Evolutionary conservation across 2,113 vertebrate species (phyloP), one percentile per base, ranked within the genome.

Genomic region (Ctenomys sociabilis): DNA sequence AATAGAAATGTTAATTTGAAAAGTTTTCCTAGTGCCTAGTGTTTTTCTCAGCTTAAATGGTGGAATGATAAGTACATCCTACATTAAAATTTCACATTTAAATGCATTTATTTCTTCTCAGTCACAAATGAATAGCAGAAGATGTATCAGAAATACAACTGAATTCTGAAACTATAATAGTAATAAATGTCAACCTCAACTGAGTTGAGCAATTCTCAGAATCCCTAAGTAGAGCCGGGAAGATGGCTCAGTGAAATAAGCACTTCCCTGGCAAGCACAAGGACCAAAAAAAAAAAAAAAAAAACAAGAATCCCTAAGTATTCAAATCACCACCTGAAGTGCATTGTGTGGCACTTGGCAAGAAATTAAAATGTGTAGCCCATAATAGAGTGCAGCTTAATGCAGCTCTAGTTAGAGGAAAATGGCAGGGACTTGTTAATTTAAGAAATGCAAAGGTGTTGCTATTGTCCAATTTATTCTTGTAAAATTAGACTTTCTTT

Each of bases 41-140:
- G 9, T 40, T 68, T 52, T 24, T 54, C 43, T 32, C 3, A 85
- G 17, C 2, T 88, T 40, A 87, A 88, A 78, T 61, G 84, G 78
- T 83, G 24, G 92, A 89, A 97, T 85, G 45, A 72, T 85, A 91
- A 81, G 40, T 5, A 89, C 11, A 64, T 72, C 26, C 96, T 92
- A 82, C 35, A 63, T 83, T 52, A 90, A 89, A 37, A 84, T 0
- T 11, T 66, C 78, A n/a, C 12, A 45, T 37, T 91, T 90, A 89
- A 82, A 95, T 84, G 52, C 26, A 91, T 16, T 85, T 93, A 61
- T 59, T 88, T 89, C 21, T 91, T 83, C 30, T 10, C 24, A 88
- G 7, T 57, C 43, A n/a, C 45, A 92, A 92, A 85, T 86, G 91
- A 90, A 84, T 28, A 75, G 22, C 57, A 30, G 37, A 32, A 40